Evolutionary conservation across 2,797 vertebrate species (phyloP).

Genomic region (Gallirallus australis): DNA sequence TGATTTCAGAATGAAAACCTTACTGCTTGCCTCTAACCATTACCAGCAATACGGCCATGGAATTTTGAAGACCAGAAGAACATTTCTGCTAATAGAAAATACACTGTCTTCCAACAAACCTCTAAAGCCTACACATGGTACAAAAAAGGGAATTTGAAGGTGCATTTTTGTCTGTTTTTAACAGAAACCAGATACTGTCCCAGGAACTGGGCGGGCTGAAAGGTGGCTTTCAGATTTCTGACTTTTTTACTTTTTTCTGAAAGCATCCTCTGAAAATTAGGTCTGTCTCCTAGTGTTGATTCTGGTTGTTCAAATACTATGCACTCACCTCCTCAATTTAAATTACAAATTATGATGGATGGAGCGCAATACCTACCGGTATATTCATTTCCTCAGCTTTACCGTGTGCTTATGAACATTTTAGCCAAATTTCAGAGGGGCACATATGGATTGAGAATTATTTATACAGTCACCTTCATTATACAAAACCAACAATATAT

Average conservation of each 20-base stretch:
- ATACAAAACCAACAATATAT: background rate
- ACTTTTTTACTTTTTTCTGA: background rate
- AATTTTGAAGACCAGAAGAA: background rate
- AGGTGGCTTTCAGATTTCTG: background rate
- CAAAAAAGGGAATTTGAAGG: background rate
- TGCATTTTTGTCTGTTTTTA: background rate
- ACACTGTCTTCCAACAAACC: background rate
- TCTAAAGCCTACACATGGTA: background rate
- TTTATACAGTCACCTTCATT: background rate
- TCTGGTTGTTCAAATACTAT: background rate
- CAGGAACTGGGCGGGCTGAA: rapidly evolving
- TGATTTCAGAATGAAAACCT: background rate
- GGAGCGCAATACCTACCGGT: background rate
- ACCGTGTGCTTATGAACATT: background rate
- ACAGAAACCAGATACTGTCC: background rate
- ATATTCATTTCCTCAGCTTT: background rate
- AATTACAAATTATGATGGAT: background rate
- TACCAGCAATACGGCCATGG: background rate
- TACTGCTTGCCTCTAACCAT: background rate
- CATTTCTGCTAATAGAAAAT: background rate
- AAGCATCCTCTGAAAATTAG: background rate
- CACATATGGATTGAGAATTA: background rate
- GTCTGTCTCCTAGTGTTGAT: background rate
- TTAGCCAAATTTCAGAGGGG: background rate
- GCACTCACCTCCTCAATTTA: background rate